Base-by-base conservation (phyloP, 1,140 invertebrate genomes). In the Stegodyphus mimosarum region DNA sequence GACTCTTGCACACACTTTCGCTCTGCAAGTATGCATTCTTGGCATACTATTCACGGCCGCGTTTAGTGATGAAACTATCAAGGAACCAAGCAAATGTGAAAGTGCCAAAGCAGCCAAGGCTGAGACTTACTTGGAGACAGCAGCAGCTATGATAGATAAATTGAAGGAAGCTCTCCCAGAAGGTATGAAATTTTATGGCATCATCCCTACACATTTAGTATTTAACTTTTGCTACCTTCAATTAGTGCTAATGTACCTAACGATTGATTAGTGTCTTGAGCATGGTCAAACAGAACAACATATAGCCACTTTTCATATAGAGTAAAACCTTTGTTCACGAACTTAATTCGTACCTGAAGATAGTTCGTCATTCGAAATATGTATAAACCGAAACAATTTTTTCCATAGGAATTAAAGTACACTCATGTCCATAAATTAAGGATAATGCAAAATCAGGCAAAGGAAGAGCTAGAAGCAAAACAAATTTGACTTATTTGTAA, bases 111-210 rank as follows among this genome's bases (percentile, higher is more conserved):
- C 33, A 33, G 80, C 80, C 0, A 83, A 74, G 52, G 71, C 80
- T 1, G 80, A 83, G 53, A 67, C 80, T 7, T 83, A 74, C 13
- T 51, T 83, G 7, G 80, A 73, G n/a, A 83, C 80, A 55, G 71
- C 80, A 33, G 80, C 80, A 6, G 80, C 70, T 15, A n/a, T 83
- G 18, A 60, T 83, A 7, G 71, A 74, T 10, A 73, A 66, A 67
- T 9, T 72, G 0, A 83, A 71, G n/a, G 80, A 83, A n/a, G 64
- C 52, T 13, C 6, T 83, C 10, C 80, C 80, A 9, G n/a, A 51
- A 73, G 80, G 80, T 83, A 33, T 7, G 7, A 15, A 48, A 11
- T 6, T 49, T 18, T 49, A 5, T 11, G 7, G 50, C 33, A 9
- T 13, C 6, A 10, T 4, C 13, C 3, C 0, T 10, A 10, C 9